Percentiles rank a stretch among this genome's conserved stretches.
These are phyloP conservation scores for Drosophila neotestacea DNA, from an alignment of 2,888 invertebrate species.

Conservation along the genomic window DNA sequence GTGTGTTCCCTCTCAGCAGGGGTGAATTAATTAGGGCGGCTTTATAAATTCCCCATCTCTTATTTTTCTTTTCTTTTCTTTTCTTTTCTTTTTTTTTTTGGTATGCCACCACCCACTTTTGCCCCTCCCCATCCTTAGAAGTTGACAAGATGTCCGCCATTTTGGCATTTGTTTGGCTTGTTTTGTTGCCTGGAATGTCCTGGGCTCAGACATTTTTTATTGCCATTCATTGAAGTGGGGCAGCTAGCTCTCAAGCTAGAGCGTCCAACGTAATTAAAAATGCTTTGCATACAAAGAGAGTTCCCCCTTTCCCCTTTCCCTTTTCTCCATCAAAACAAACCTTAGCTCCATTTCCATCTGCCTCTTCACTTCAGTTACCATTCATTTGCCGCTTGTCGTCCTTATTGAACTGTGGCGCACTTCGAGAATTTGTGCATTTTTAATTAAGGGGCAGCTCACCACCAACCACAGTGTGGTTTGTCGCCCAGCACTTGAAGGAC, in stretches of 20 bases:
- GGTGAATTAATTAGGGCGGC: conserved; percentile 75
- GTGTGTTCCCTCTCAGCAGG: conserved; percentile 48
- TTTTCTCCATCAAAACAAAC: background rate
- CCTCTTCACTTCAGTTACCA: background rate
- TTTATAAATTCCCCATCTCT: conserved; percentile 19
- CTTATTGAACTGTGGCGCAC: conserved; percentile 26
- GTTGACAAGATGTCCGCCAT: conserved; percentile 67
- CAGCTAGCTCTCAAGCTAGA: conserved; percentile 14
- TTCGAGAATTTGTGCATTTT: conserved; percentile 22
- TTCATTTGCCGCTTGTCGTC: conserved; percentile 2
- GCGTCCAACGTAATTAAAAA: conserved; percentile 46
- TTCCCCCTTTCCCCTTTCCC: background rate
- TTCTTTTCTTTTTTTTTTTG: too few species aligned
- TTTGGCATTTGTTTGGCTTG: conserved; percentile 62
- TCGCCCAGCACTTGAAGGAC: conserved; percentile 18
- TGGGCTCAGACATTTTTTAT: conserved; percentile 3
- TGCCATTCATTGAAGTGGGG: conserved; percentile 22
- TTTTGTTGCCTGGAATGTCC: conserved; percentile 4
- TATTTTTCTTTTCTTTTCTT: background rate
- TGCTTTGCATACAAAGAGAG: conserved; percentile 33
- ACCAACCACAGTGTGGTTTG: conserved; percentile 11
- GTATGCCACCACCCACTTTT: background rate
- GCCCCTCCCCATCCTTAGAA: background rate
- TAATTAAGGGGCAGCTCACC: conserved; percentile 16
- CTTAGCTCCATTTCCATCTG: background rate